A percentile compares a stretch with the other conserved stretches of the same genome.
Conservation (phyloP, 2,113 vertebrate species). For the Paraplagusia blochii region DNA sequence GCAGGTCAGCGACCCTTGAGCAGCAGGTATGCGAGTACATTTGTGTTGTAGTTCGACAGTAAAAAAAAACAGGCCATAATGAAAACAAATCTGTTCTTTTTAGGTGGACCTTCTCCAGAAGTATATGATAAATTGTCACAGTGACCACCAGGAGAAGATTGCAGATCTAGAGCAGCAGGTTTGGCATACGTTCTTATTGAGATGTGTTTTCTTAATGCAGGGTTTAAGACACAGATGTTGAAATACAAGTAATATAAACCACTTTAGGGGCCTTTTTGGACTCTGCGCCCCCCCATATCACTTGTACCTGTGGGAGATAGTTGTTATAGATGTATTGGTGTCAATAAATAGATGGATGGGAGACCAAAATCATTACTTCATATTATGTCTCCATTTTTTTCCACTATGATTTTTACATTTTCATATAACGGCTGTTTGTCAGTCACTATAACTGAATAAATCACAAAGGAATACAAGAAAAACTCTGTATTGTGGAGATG, state of each 20-base stretch:
- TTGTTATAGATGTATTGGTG: too few species aligned
- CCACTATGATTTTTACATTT: too few species aligned
- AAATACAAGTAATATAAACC: background rate
- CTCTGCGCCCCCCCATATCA: too few species aligned
- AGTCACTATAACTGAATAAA: too few species aligned
- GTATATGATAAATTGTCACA: constrained; percentile 71
- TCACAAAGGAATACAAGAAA: too few species aligned
- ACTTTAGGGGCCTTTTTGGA: too few species aligned
- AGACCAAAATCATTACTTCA: too few species aligned
- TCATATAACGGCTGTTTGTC: too few species aligned
- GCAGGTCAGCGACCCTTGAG: constrained; percentile 67
- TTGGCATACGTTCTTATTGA: constrained; percentile 35
- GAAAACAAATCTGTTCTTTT: constrained; percentile 23
- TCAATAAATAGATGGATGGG: too few species aligned
- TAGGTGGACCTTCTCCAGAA: constrained; percentile 77
- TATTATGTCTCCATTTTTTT: too few species aligned
- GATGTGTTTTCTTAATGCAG: background rate
- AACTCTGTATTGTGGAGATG: too few species aligned
- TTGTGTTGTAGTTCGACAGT: background rate
- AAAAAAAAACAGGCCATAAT: background rate
- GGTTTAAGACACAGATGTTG: background rate
- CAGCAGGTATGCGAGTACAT: constrained; percentile 32
- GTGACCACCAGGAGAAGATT: constrained; percentile 72
- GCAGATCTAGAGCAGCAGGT: constrained; percentile 81
- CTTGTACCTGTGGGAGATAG: too few species aligned